Base-by-base conservation (phyloP, 2,888 invertebrate genomes). In the Pocota personata region DNA sequence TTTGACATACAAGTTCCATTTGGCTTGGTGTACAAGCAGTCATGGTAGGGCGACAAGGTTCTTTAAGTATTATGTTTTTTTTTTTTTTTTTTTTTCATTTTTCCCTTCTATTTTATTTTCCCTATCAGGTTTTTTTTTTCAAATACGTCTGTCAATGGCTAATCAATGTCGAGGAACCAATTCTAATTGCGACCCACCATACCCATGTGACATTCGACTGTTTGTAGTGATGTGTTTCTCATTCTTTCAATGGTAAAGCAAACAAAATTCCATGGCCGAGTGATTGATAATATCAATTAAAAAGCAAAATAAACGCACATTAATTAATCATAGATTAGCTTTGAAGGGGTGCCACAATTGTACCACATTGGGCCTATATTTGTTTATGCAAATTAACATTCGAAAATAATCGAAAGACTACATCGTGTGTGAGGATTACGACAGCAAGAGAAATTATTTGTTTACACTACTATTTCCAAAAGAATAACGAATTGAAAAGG, bases 141-240 rank as follows among this genome's bases (percentile, higher is more conserved):
- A 46, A 69, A 60, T 55, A 64, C 62, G 24, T 46, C 57, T 67
- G 76, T 76, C 82, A 76, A 64, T 71, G 50, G 76, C 82, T 71
- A 82, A 82, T 82, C 71, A 82, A 76, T 71, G 69, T 52, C 76
- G 64, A 82, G 24, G 16, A 14, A 43, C 55, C 48, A 37, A 69
- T 71, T 76, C 69, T 75, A 75, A 82, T 82, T 82, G 67, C 52
- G 57, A 75, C 75, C 75, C 58, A 32, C 37, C 78, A 69, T 66
- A 50, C 43, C 67, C 40, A 35, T 60, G 46, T 69, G 75, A 82
- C 75, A 75, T 75, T 82, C 12, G 40, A 6, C 14, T 73, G 24
- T 32, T 58, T 57, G 50, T 40, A 21, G 50, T 60, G 24, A n/a
- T n/a, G n/a, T n/a, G n/a, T n/a, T 16, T 43, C 10, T 50, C n/a